Conservation (phyloP, 2,113 vertebrate species). For the Opisthocomus hoazin region DNA sequence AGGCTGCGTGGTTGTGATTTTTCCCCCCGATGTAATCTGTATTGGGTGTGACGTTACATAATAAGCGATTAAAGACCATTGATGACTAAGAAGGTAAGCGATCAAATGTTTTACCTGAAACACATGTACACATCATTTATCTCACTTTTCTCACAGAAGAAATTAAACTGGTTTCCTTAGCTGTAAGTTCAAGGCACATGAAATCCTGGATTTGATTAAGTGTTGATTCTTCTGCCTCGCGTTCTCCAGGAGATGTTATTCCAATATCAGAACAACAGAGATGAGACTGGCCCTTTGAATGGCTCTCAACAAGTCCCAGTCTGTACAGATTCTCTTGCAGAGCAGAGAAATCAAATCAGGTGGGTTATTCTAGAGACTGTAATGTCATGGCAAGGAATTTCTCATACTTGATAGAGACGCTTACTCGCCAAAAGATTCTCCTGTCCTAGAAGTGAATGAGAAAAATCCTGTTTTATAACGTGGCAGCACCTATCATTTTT, state of each 20-base stretch:
- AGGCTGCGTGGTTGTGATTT: conserved; percentile 23
- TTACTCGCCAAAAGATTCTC: background rate
- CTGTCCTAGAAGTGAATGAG: background rate
- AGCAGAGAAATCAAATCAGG: background rate
- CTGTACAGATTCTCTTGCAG: background rate
- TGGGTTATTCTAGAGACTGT: background rate
- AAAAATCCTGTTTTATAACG: background rate
- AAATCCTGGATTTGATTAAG: conserved; percentile 14
- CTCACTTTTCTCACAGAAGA: conserved; percentile 49
- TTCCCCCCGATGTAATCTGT: background rate
- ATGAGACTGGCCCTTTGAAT: background rate
- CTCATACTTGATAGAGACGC: background rate
- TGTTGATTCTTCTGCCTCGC: background rate
- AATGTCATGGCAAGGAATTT: background rate
- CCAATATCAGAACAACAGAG: background rate
- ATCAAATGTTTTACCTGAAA: conserved; percentile 42
- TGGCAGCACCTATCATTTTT: background rate
- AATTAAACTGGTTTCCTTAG: conserved; percentile 42
- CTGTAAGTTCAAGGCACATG: conserved; percentile 23
- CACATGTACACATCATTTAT: conserved; percentile 15
- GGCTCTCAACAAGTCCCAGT: background rate
- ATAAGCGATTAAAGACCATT: conserved; percentile 37
- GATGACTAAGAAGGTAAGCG: conserved; percentile 47
- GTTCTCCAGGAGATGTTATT: background rate
- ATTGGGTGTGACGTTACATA: conserved; percentile 31